These are phyloP conservation scores for Picus viridis DNA, from an alignment of 2,797 vertebrate genomes.

Conservation along the genomic window DNA sequence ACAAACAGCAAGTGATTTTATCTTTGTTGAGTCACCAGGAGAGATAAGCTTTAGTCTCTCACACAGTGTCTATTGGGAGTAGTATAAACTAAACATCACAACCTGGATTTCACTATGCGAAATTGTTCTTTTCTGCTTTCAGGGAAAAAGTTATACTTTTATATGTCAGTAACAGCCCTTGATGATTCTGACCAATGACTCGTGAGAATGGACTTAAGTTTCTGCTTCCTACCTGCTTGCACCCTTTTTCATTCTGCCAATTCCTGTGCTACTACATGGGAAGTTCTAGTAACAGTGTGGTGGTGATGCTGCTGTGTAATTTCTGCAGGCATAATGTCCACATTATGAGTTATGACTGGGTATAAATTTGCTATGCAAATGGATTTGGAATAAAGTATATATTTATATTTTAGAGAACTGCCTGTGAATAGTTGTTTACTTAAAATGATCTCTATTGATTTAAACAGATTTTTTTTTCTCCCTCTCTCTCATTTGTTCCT, in stretches of 20 bases:
- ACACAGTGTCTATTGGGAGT: accelerated
- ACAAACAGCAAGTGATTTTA: no score
- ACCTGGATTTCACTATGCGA: not conserved
- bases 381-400: not conserved
- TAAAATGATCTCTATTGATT: not conserved
- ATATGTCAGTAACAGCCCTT: not conserved
- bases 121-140: not conserved
- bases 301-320: not conserved
- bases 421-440: not conserved
- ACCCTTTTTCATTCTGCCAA: not conserved
- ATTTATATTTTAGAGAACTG: not conserved
- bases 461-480: not conserved
- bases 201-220: not conserved
- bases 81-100: not conserved
- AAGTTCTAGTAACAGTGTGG: not conserved
- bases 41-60: no score
- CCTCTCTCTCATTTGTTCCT: not conserved
- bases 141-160: not conserved
- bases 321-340: not conserved
- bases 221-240: not conserved
- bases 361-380: not conserved
- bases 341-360: not conserved
- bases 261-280: accelerated
- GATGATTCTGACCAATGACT: not conserved
- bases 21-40: no score